A percentile compares a stretch with the other conserved stretches of the same genome.
These are phyloP conservation scores for Lytechinus pictus DNA, from an alignment of 35 echinoderm and acorn worm species.

Conservation along the genomic window DNA sequence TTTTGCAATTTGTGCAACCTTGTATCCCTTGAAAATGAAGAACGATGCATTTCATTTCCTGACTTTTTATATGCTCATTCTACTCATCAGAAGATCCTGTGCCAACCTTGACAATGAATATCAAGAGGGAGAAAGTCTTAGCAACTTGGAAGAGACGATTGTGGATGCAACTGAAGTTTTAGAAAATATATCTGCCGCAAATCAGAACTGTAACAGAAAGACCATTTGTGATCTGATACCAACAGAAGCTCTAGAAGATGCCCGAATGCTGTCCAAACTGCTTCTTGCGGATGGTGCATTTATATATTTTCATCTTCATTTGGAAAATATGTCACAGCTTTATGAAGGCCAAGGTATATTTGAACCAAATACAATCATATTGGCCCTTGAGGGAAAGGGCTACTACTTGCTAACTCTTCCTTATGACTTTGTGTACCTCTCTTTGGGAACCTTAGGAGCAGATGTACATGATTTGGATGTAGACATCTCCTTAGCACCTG, in stretches of 20 bases:
- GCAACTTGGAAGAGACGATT: neutral
- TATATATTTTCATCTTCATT: neutral
- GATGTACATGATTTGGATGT: neutral
- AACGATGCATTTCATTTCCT: neutral
- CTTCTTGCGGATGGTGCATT: neutral
- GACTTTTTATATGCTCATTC: neutral
- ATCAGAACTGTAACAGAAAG: neutral
- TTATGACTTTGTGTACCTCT: neutral
- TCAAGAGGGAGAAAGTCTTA: neutral
- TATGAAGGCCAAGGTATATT: neutral
- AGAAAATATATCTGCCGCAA: neutral
- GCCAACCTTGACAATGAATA: neutral
- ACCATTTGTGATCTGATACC: neutral
- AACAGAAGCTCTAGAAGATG: neutral
- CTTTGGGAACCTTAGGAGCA: neutral
- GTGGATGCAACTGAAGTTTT: neutral
- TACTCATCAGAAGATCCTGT: neutral
- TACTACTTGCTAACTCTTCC: neutral
- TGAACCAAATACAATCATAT: neutral
- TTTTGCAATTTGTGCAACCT: no score
- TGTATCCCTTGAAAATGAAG: neutral
- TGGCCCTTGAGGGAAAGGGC: neutral
- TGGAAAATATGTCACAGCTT: neutral
- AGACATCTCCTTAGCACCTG: neutral
- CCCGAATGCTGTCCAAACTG: neutral